phyloP scores from a whole-genome alignment of 2,888 invertebrate species.

The Polydrusus tereticollis region DNA sequence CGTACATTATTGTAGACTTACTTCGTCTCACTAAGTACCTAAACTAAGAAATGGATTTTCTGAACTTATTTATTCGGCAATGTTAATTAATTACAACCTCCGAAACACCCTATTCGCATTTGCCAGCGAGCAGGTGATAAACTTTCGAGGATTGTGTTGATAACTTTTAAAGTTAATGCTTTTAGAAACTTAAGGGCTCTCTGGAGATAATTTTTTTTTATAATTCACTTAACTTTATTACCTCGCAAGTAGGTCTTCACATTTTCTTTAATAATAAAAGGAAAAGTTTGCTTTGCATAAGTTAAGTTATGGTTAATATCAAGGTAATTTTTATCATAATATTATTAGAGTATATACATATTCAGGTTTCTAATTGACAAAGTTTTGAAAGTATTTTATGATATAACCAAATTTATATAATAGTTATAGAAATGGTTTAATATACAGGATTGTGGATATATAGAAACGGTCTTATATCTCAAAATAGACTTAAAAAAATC shows the following conservation, averaged over 20 bases:
- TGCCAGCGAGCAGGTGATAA: slow-evolving; percentile 14
- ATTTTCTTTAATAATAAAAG: not conserved
- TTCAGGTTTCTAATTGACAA: too few relatives aligned
- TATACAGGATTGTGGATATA: too few relatives aligned
- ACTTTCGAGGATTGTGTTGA: slow-evolving; percentile 21
- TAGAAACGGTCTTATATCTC: too few relatives aligned
- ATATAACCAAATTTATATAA: too few relatives aligned
- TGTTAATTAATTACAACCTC: slow-evolving; percentile 23
- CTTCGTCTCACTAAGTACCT: slow-evolving; percentile 1
- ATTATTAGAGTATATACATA: too few relatives aligned
- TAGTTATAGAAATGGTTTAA: too few relatives aligned
- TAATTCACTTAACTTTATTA: not conserved
- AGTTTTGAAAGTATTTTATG: too few relatives aligned
- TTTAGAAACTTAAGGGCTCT: slow-evolving; percentile 4
- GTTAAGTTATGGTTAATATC: too few relatives aligned
- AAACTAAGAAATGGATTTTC: slow-evolving; percentile 27
- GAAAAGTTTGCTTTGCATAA: not conserved
- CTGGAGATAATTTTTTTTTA: slow-evolving; percentile 7
- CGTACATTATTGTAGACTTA: slow-evolving; percentile 1
- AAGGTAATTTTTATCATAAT: too few relatives aligned
- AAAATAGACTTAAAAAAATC: too few relatives aligned
- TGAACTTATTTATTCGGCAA: slow-evolving; percentile 25
- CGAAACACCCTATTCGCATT: slow-evolving; percentile 1
- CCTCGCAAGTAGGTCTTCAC: not conserved
- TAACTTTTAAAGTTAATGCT: slow-evolving; percentile 13